phyloP scores from a whole-genome alignment of 2,113 vertebrate species.

The Egretta garzetta region DNA sequence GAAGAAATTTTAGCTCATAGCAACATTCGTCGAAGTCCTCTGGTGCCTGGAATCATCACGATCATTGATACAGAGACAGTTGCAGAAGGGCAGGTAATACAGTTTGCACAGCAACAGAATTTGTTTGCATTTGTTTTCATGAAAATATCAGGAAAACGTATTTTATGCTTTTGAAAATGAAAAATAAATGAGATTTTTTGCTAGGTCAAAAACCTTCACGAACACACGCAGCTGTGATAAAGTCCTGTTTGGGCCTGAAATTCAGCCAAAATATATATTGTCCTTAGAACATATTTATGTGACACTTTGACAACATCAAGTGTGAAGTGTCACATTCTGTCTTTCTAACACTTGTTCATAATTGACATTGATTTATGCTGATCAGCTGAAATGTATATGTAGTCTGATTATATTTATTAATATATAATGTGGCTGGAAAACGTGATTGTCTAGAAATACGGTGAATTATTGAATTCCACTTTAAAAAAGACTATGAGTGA shows the following conservation, averaged over 20 bases:
- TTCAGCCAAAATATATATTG: slow-evolving; percentile 19
- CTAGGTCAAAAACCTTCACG: background rate
- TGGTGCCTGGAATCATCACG: slow-evolving; percentile 91
- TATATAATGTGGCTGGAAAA: background rate
- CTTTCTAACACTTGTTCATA: background rate
- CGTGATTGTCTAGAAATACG: background rate
- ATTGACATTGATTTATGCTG: slow-evolving; percentile 60
- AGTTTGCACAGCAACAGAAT: background rate
- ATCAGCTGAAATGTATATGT: background rate
- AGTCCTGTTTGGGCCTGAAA: background rate
- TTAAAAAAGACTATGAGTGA: background rate
- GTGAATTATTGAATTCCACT: background rate
- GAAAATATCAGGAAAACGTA: accelerated
- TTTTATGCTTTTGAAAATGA: too few species aligned
- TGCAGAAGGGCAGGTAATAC: slow-evolving; percentile 92
- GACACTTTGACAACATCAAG: slow-evolving; percentile 39
- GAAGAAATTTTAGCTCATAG: slow-evolving; percentile 89
- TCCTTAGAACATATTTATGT: background rate
- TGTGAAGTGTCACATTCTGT: slow-evolving; percentile 61
- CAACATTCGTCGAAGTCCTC: slow-evolving; percentile 84
- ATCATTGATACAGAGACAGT: slow-evolving; percentile 93
- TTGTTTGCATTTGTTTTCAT: accelerated
- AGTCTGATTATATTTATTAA: background rate
- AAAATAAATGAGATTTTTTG: background rate
- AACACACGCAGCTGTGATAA: background rate